Conservation (phyloP, 2,888 invertebrate genomes). For the Chymomyza procnemis region DNA sequence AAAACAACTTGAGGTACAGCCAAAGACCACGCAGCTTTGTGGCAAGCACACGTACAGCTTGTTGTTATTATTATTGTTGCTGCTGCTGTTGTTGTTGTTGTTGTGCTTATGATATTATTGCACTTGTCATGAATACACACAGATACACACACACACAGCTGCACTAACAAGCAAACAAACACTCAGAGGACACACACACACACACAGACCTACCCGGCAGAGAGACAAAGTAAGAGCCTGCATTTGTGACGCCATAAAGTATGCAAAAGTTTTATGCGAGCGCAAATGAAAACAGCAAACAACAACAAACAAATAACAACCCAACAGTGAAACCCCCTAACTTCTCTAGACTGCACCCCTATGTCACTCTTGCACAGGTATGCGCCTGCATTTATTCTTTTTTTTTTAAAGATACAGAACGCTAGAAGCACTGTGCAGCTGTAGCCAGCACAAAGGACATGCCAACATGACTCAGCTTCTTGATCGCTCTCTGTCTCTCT, state of each 20-base stretch:
- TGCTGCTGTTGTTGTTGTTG: constrained; percentile 41
- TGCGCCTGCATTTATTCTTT: constrained; percentile 17
- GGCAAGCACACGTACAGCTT: constrained; percentile 23
- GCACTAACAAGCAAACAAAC: neutral
- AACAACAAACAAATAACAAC: constrained; percentile 27
- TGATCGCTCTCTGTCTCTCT: neutral
- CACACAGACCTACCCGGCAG: constrained; percentile 6
- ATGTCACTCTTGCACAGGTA: constrained; percentile 25
- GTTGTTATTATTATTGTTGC: constrained; percentile 22
- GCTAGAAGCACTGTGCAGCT: constrained; percentile 10
- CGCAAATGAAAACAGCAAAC: constrained; percentile 68
- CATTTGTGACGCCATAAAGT: constrained; percentile 47
- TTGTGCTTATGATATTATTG: constrained; percentile 67
- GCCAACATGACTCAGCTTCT: neutral
- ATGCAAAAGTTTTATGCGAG: constrained; percentile 68
- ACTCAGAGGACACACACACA: constrained; percentile 2
- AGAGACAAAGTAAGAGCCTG: constrained; percentile 12
- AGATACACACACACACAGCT: constrained; percentile 5
- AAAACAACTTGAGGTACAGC: constrained; percentile 29
- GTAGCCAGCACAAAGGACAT: neutral
- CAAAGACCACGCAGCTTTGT: constrained; percentile 20
- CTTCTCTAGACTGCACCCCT: neutral
- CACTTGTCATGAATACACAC: constrained; percentile 52
- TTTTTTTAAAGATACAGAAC: neutral
- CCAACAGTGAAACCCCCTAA: neutral